A percentile compares a stretch with the other conserved stretches of the same genome.
phyloP scores from a whole-genome alignment of 2,797 vertebrate genomes.

The Chlorospingus flavigularis region DNA sequence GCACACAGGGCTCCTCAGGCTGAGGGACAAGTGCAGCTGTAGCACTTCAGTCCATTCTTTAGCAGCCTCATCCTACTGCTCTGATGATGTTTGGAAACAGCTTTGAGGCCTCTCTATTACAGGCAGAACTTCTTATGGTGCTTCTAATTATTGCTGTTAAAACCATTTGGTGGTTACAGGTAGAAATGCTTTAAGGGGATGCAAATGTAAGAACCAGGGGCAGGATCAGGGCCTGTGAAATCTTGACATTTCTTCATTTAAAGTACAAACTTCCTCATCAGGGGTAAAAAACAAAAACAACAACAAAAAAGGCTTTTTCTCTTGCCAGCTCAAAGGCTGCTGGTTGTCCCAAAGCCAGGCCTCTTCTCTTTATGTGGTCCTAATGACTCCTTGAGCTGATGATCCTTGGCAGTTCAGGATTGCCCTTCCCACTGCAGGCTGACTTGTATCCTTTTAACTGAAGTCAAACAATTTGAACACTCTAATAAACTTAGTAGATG shows the following conservation, averaged over 20 bases:
- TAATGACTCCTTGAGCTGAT: neutral
- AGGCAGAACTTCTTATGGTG: neutral
- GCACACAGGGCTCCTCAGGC: neutral
- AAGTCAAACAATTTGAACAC: neutral
- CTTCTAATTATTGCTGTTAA: neutral
- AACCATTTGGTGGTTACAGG: neutral
- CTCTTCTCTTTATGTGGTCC: neutral
- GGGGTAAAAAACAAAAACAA: rapidly evolving
- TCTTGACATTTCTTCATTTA: neutral
- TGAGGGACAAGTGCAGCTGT: neutral
- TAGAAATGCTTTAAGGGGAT: neutral
- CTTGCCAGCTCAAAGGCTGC: neutral
- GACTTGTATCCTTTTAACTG: neutral
- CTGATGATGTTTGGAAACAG: neutral
- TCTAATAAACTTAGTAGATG: neutral
- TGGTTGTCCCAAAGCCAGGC: neutral
- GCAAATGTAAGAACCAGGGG: neutral
- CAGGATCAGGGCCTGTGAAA: neutral
- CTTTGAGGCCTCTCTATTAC: neutral
- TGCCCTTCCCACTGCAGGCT: neutral
- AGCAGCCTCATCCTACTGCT: neutral
- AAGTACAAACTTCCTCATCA: neutral
- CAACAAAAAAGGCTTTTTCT: neutral
- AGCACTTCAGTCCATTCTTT: neutral
- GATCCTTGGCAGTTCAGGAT: neutral